These are phyloP conservation scores for Venusia cambrica DNA, from an alignment of 2,888 invertebrate genomes.

Conservation along the genomic window DNA sequence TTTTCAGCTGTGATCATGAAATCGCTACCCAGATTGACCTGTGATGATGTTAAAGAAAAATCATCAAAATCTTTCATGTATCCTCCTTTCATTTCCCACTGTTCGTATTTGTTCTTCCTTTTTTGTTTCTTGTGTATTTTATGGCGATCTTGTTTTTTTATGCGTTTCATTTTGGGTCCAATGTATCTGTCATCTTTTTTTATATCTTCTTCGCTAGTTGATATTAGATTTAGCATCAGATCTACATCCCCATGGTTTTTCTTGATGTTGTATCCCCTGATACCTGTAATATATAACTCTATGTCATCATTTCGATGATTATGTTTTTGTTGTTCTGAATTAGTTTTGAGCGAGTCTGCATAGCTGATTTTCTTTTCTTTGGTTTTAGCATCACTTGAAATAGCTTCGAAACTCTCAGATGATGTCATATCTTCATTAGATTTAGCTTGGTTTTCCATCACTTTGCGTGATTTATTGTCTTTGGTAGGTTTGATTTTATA, in stretches of 20 bases:
- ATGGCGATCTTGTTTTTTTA: constrained; percentile 59
- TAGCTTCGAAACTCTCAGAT: constrained; percentile 16
- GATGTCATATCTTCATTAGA: constrained; percentile 10
- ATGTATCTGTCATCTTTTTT: constrained; percentile 66
- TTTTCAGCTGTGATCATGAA: constrained; percentile 39
- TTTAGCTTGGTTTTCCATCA: constrained; percentile 21
- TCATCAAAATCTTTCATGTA: constrained; percentile 66
- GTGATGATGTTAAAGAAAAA: constrained; percentile 46
- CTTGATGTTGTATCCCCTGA: constrained; percentile 63
- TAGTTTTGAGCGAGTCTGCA: constrained; percentile 60
- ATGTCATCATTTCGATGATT: constrained; percentile 35
- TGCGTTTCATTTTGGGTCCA: constrained; percentile 50
- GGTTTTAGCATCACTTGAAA: constrained; percentile 13
- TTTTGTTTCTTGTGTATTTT: constrained; percentile 67
- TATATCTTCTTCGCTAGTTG: constrained; percentile 58
- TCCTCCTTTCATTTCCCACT: constrained; percentile 71
- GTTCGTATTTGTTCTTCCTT: constrained; percentile 66
- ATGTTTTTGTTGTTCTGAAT: constrained; percentile 25
- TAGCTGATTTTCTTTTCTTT: constrained; percentile 51
- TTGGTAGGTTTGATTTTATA: constrained; percentile 2
- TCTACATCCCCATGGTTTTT: constrained; percentile 38
- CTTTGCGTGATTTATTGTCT: constrained; percentile 6
- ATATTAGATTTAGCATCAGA: constrained; percentile 32
- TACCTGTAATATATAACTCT: constrained; percentile 52
- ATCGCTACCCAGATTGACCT: constrained; percentile 41